A percentile compares a stretch with the other conserved stretches of the same genome.
Conservation (phyloP, 2,797 vertebrate species). For the Carapus acus region DNA sequence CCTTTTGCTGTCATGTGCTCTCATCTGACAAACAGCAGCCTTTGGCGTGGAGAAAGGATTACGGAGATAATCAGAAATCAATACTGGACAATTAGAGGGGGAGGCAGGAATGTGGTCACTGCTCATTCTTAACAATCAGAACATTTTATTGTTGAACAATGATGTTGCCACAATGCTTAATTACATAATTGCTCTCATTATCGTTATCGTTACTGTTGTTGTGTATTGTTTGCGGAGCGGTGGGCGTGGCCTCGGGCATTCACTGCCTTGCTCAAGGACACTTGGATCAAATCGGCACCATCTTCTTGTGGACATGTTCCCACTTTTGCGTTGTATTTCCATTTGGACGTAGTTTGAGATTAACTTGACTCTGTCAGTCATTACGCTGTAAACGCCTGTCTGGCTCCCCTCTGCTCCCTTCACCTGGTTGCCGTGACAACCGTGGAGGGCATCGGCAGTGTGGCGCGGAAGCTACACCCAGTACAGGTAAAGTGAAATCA, state of each 20-base stretch:
- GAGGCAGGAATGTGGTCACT: not conserved
- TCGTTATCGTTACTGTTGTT: too few species aligned
- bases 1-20: conserved; percentile 25
- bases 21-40: conserved; percentile 6
- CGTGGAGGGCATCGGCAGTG: conserved; percentile 66
- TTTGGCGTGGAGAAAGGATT: conserved; percentile 8
- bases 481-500: conserved; percentile 63
- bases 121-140: too few species aligned
- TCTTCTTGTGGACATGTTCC: too few species aligned
- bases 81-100: not conserved
- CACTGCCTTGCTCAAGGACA: too few species aligned
- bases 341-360: not conserved
- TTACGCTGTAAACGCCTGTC: conserved; percentile 83
- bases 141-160: too few species aligned
- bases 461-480: conserved; percentile 66
- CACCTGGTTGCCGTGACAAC: conserved; percentile 80
- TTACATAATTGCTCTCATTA: too few species aligned
- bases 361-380: conserved; percentile 66
- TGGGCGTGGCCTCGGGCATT: too few species aligned
- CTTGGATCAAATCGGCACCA: too few species aligned
- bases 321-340: too few species aligned
- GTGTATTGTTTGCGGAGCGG: too few species aligned
- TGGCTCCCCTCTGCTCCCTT: conserved; percentile 86
- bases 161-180: too few species aligned
- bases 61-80: not conserved